phyloP scores from a whole-genome alignment of 64 coral and sea anemone genomes.

The Montipora capricornis region DNA sequence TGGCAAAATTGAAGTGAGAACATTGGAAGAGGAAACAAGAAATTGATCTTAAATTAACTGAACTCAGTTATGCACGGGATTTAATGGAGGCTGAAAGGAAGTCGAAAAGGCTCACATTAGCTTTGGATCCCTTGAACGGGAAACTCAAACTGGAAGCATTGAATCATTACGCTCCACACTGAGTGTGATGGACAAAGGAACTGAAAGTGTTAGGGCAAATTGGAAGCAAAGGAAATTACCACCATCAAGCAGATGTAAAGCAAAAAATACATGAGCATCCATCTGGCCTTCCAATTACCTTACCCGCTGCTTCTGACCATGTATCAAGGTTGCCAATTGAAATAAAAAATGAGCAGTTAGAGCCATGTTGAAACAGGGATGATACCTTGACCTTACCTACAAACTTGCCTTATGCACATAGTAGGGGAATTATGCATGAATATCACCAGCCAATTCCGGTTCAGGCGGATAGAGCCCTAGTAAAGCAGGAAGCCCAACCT shows the following conservation, averaged over 20 bases:
- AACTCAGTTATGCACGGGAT: slow-evolving; percentile 34
- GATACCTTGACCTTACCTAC: too few species aligned
- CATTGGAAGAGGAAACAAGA: slow-evolving; percentile 65
- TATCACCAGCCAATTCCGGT: background rate
- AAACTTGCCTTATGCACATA: too few species aligned
- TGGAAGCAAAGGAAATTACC: too few species aligned
- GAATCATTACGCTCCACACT: background rate
- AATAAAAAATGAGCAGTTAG: background rate
- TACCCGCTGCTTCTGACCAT: background rate
- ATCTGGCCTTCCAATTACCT: background rate
- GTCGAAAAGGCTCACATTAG: slow-evolving; percentile 9
- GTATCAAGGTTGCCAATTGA: background rate
- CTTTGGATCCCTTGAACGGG: slow-evolving; percentile 3
- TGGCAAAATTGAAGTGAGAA: slow-evolving; percentile 47
- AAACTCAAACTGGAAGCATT: background rate
- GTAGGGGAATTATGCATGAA: too few species aligned
- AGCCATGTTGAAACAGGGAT: too few species aligned
- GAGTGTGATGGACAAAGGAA: background rate
- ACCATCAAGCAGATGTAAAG: background rate
- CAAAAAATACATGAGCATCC: background rate
- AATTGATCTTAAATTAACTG: background rate
- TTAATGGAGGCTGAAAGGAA: slow-evolving; percentile 51
- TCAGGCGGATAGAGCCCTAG: too few species aligned
- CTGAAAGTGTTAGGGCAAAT: background rate
- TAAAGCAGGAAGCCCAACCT: background rate